Percentiles rank a stretch among this genome's conserved stretches.
Evolutionary conservation across 2,113 vertebrate genomes (phyloP).

Genomic region (Rynchops niger): DNA sequence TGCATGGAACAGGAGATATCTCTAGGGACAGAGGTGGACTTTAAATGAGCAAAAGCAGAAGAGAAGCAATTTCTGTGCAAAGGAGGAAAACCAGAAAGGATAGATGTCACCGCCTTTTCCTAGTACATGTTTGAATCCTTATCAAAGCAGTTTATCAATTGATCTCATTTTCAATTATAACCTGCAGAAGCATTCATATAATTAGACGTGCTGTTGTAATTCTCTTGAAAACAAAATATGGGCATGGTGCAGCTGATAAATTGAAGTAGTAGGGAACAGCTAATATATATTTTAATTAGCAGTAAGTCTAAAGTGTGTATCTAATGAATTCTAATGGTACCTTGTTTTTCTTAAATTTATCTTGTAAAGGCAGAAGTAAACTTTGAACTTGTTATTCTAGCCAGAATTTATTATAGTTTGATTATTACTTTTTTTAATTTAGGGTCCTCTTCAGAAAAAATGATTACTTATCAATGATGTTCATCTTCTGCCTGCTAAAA

Average conservation of each 20-base stretch:
- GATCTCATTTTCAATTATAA: constrained; percentile 2
- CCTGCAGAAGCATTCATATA: background rate
- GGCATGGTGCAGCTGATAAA: background rate
- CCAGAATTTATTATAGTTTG: background rate
- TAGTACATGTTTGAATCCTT: background rate
- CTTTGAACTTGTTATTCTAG: background rate
- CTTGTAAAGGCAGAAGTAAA: background rate
- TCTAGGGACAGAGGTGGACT: background rate
- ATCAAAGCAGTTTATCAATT: background rate
- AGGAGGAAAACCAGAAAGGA: background rate
- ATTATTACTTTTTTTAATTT: background rate
- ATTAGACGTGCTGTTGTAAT: constrained; percentile 37
- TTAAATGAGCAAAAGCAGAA: background rate
- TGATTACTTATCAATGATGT: too few relatives aligned
- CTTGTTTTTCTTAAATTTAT: background rate
- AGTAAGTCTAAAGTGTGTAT: background rate
- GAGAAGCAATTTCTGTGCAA: background rate
- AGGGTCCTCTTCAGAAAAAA: background rate
- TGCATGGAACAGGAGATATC: background rate
- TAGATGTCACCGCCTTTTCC: background rate
- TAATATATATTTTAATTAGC: background rate
- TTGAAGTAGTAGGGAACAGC: background rate
- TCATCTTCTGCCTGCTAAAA: background rate
- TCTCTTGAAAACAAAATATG: constrained; percentile 7
- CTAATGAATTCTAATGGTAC: background rate